Evolutionary conservation across 1,140 invertebrate species (phyloP).

Genomic region (Lasaia peninsularis): DNA sequence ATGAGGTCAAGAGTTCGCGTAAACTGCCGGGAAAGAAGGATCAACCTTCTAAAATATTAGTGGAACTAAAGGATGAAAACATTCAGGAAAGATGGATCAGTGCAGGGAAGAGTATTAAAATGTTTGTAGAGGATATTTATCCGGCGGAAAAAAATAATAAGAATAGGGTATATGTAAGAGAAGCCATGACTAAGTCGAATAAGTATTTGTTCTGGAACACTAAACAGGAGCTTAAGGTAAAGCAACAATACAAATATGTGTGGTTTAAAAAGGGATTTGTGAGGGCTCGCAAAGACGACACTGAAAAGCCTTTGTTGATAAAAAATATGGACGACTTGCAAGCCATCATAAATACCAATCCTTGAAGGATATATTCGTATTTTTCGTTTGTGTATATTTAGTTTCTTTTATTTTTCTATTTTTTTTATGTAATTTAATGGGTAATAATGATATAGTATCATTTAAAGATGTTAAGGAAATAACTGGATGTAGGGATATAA

Average conservation of each 20-base stretch:
- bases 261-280: constrained; percentile 25
- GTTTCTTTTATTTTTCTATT: not conserved
- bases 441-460: not conserved
- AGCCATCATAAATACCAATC: not conserved
- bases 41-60: constrained; percentile 6
- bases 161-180: constrained; percentile 17
- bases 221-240: constrained; percentile 18
- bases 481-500: constrained; percentile 15
- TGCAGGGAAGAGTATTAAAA: constrained; percentile 3
- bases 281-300: constrained; percentile 13
- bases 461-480: constrained; percentile 17
- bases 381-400: not conserved
- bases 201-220: constrained; percentile 19
- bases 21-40: constrained; percentile 9
- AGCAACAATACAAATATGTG: constrained; percentile 20
- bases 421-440: not conserved
- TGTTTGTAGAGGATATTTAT: not conserved
- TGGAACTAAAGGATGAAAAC: constrained; percentile 18
- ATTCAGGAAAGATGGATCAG: constrained; percentile 17
- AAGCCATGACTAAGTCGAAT: constrained; percentile 13
- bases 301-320: constrained; percentile 1
- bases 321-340: constrained; percentile 4
- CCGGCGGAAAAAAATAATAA: not conserved
- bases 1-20: constrained; percentile 13
- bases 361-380: not conserved